These are phyloP conservation scores for Clupea harengus DNA, from an alignment of 2,113 vertebrate genomes.

Conservation along the genomic window DNA sequence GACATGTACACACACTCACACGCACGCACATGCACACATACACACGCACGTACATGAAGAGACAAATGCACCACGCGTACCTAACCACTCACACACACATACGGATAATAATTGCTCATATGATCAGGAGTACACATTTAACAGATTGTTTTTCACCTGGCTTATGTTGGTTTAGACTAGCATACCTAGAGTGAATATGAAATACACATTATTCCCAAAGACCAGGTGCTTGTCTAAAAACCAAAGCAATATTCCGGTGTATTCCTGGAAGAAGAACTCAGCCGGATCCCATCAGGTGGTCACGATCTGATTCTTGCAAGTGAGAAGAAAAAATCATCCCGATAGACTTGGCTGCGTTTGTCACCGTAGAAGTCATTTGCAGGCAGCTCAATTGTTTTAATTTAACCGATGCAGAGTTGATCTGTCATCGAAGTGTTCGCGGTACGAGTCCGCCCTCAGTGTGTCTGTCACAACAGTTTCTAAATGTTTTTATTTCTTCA, in stretches of 20 bases:
- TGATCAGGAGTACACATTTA: not conserved
- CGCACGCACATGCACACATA: not conserved
- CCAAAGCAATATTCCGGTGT: not conserved
- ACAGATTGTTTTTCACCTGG: not conserved
- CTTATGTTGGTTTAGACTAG: not conserved
- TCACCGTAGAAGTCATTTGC: slow-evolving; percentile 30
- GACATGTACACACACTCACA: not conserved
- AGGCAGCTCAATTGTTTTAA: slow-evolving; percentile 40
- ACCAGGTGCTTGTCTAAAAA: not conserved
- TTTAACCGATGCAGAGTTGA: slow-evolving; percentile 48
- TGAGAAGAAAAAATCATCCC: not conserved
- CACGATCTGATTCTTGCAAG: not conserved
- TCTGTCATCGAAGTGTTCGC: slow-evolving; percentile 61
- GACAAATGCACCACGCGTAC: no score
- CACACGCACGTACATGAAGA: no score
- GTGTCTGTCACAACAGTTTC: slow-evolving; percentile 56
- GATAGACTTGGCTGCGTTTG: slow-evolving; percentile 24
- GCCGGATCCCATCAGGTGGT: not conserved
- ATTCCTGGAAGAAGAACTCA: not conserved
- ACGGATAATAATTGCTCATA: not conserved
- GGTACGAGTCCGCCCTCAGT: slow-evolving; percentile 54
- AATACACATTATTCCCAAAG: not conserved
- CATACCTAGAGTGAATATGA: not conserved
- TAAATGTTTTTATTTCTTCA: slow-evolving; percentile 56
- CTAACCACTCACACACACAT: not conserved